Evolutionary conservation across 2,113 vertebrate genomes (phyloP).

Genomic region (Syrrhaptes paradoxus): DNA sequence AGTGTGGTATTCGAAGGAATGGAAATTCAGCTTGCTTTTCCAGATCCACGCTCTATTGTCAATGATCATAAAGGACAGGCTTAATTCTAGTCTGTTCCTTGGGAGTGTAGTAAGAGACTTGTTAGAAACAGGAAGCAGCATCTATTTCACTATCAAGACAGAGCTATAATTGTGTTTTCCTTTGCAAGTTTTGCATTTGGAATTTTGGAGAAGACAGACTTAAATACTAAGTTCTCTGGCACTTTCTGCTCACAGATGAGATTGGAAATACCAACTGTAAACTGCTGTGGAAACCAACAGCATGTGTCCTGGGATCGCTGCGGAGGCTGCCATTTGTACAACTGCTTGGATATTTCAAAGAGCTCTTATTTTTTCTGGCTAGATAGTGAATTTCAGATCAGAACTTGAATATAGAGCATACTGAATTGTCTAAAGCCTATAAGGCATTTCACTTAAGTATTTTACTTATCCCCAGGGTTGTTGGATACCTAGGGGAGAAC

Average conservation of each 20-base stretch:
- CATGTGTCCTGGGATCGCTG: background rate
- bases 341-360: background rate
- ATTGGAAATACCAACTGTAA: background rate
- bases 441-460: background rate
- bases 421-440: background rate
- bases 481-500: background rate
- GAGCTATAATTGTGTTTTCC: background rate
- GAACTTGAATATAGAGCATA: background rate
- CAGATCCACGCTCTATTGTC: background rate
- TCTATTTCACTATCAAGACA: background rate
- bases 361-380: background rate
- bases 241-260: background rate
- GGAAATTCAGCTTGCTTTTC: background rate
- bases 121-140: background rate
- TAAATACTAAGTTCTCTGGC: background rate
- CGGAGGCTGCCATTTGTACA: background rate
- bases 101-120: background rate
- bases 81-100: background rate
- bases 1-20: background rate
- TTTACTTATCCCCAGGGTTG: background rate
- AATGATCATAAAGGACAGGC: background rate
- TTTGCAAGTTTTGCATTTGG: background rate
- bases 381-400: background rate
- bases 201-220: background rate
- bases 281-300: background rate